Conservation (phyloP, 2,797 vertebrate species). For the Echiichthys vipera region DNA sequence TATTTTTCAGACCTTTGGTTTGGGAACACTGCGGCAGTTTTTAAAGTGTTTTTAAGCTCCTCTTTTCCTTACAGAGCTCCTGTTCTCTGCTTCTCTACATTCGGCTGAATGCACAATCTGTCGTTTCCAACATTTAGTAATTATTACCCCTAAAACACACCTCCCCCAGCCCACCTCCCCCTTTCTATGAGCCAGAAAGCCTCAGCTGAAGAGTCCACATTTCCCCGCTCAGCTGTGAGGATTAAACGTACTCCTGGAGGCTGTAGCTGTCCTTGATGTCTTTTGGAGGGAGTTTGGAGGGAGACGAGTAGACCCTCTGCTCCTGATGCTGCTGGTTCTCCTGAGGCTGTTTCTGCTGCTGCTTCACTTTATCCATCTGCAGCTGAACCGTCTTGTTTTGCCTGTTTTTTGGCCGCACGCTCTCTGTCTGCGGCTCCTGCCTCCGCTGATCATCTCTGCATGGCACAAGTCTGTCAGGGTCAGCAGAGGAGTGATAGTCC, state of each 20-base stretch:
- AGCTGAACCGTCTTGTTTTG: conserved; percentile 44
- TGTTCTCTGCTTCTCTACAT: not conserved
- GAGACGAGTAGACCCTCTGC: conserved; percentile 56
- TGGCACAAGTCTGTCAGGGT: conserved; percentile 26
- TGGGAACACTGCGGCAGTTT: conserved; percentile 27
- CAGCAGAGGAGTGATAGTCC: conserved; percentile 64
- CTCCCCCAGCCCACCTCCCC: conserved; percentile 34
- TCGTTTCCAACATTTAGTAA: conserved; percentile 60
- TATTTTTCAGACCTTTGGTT: conserved; percentile 36
- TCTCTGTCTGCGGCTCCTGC: conserved; percentile 40
- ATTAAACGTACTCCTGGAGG: conserved; percentile 83
- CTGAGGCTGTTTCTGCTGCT: conserved; percentile 36
- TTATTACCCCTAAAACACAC: conserved; percentile 31
- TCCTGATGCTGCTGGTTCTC: conserved; percentile 30
- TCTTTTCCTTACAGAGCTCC: not conserved
- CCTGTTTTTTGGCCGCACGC: not conserved
- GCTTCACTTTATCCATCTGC: conserved; percentile 41
- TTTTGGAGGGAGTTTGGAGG: conserved; percentile 63
- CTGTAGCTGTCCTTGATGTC: conserved; percentile 82
- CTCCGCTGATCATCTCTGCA: conserved; percentile 18
- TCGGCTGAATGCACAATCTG: conserved; percentile 53
- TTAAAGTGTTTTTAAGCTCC: conserved; percentile 23
- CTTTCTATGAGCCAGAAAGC: conserved; percentile 29
- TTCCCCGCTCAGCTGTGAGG: not conserved
- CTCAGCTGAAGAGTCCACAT: conserved; percentile 38